Percentiles rank a stretch among this genome's conserved stretches.
These are phyloP conservation scores for Allygus modestus DNA, from an alignment of 2,888 invertebrate species.

Conservation along the genomic window DNA sequence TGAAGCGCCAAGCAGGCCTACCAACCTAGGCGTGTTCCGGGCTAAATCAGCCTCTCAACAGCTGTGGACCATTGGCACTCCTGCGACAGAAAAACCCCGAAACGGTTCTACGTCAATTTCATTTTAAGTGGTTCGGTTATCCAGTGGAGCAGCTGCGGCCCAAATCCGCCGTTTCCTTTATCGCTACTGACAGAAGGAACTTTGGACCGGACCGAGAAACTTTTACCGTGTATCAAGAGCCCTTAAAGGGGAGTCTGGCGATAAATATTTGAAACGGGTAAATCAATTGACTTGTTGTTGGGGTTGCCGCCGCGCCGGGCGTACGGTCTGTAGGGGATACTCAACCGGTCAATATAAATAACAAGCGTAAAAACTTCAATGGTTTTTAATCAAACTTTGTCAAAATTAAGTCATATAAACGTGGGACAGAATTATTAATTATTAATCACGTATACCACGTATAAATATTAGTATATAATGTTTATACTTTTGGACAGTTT, in stretches of 20 bases:
- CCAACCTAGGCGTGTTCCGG: slow-evolving; percentile 1
- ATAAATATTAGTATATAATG: too few species aligned
- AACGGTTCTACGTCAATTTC: slow-evolving; percentile 18
- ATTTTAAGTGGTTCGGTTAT: neutral
- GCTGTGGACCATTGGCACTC: slow-evolving; percentile 20
- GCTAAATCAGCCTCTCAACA: slow-evolving; percentile 19
- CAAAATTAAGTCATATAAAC: too few species aligned
- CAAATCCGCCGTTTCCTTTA: slow-evolving; percentile 13
- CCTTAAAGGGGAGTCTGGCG: neutral
- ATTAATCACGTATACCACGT: too few species aligned
- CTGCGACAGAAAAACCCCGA: neutral
- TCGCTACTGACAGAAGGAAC: neutral
- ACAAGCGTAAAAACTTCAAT: too few species aligned
- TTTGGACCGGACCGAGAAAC: neutral
- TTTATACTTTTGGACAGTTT: too few species aligned
- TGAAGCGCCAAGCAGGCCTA: slow-evolving; percentile 10
- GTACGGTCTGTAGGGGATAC: too few species aligned
- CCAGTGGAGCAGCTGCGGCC: slow-evolving; percentile 1
- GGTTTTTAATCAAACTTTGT: too few species aligned
- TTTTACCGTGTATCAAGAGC: neutral
- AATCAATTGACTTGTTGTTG: neutral
- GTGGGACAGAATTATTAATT: too few species aligned
- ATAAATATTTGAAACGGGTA: neutral
- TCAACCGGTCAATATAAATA: too few species aligned
- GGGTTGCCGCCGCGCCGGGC: neutral